Evolutionary conservation across 2,113 vertebrate species (phyloP).

Genomic region (Hystrix brachyura): DNA sequence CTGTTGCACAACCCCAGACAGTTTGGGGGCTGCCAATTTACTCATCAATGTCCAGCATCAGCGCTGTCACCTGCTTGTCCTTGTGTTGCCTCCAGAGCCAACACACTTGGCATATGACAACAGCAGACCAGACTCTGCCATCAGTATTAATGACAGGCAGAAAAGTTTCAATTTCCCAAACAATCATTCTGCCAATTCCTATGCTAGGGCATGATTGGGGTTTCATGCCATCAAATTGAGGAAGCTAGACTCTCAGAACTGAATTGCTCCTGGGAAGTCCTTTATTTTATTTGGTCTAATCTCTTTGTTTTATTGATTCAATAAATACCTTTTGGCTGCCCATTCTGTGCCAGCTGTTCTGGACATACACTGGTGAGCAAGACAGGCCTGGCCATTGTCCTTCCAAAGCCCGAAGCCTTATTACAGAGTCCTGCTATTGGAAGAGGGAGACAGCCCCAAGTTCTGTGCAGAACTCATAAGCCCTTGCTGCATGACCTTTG

Average conservation of each 20-base stretch:
- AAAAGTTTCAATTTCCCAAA: not conserved
- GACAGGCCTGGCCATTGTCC: not conserved
- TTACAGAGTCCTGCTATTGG: not conserved
- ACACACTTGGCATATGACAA: not conserved
- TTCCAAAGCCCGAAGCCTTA: not conserved
- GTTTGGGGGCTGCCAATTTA: not conserved
- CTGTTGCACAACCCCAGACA: not conserved
- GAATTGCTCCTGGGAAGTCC: not conserved
- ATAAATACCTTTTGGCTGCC: not conserved
- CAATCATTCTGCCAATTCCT: not conserved
- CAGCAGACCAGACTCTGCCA: not conserved
- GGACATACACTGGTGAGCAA: not conserved
- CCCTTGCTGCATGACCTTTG: not conserved
- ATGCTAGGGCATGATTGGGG: not conserved
- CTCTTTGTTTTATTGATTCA: not conserved
- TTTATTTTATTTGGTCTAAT: not conserved
- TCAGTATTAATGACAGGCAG: not conserved
- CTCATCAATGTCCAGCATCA: not conserved
- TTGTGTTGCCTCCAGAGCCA: not conserved
- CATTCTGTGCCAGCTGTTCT: not conserved
- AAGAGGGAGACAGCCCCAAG: not conserved
- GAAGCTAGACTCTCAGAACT: not conserved
- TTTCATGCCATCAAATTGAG: not conserved
- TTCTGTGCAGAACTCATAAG: not conserved
- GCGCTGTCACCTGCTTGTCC: not conserved